A percentile compares a stretch with the other conserved stretches of the same genome.
These are phyloP conservation scores for Myotis yumanensis DNA, from an alignment of 2,113 vertebrate genomes.

Conservation along the genomic window DNA sequence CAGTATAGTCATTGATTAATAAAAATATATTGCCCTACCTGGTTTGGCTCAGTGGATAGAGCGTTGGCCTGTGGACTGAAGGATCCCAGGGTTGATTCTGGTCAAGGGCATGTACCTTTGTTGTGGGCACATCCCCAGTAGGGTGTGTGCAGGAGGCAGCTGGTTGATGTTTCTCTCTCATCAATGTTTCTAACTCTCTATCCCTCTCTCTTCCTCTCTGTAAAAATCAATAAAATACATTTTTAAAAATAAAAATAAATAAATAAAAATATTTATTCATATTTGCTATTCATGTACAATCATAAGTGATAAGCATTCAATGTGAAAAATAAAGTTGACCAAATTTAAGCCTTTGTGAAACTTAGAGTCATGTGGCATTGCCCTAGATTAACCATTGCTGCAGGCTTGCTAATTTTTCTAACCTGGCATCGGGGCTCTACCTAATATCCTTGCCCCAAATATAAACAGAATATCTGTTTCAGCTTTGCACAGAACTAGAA, in stretches of 20 bases:
- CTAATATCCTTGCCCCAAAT: background rate
- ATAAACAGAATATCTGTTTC: background rate
- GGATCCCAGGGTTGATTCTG: too few relatives aligned
- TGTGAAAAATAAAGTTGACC: background rate
- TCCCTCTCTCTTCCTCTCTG: too few relatives aligned
- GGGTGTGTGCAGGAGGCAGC: too few relatives aligned
- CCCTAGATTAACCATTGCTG: background rate
- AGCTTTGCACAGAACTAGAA: background rate
- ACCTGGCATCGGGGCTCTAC: background rate
- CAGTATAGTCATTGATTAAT: background rate
- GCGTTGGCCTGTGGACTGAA: too few relatives aligned
- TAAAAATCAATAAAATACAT: too few relatives aligned
- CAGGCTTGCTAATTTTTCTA: background rate
- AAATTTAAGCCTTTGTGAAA: background rate
- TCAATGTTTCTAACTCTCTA: too few relatives aligned
- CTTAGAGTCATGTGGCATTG: background rate
- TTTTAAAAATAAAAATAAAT: too few relatives aligned
- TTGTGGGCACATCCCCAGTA: too few relatives aligned
- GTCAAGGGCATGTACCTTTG: too few relatives aligned
- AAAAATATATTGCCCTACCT: background rate
- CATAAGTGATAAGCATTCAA: background rate
- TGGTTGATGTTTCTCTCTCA: too few relatives aligned
- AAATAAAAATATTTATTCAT: background rate
- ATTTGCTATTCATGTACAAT: background rate
- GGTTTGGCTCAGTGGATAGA: too few relatives aligned